A percentile compares a stretch with the other conserved stretches of the same genome.
These are phyloP conservation scores for Percopsis omiscomaycus DNA, from an alignment of 2,797 vertebrate genomes.

Conservation along the genomic window DNA sequence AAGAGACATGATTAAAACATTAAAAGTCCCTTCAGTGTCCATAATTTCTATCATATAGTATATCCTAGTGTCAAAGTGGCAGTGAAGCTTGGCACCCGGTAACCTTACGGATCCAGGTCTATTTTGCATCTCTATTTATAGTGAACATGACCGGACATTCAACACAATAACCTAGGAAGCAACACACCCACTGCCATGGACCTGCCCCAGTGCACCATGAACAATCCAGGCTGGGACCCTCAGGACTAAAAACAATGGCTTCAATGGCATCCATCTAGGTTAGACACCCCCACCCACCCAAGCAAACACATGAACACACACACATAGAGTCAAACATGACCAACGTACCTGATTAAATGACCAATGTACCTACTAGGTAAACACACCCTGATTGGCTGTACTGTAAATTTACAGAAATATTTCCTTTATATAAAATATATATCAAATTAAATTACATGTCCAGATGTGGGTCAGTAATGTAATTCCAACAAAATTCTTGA, in stretches of 20 bases:
- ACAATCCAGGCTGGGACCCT: conserved; percentile 42
- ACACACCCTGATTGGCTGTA: too few species aligned
- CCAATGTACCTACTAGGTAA: too few species aligned
- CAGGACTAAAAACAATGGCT: conserved; percentile 58
- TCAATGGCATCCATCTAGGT: conserved; percentile 8
- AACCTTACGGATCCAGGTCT: too few species aligned
- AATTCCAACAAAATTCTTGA: too few species aligned
- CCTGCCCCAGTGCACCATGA: conserved; percentile 39
- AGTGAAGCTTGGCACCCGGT: too few species aligned
- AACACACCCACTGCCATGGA: conserved; percentile 69
- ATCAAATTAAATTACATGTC: too few species aligned
- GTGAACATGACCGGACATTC: conserved; percentile 79
- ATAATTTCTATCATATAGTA: background rate
- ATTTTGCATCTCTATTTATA: conserved; percentile 80
- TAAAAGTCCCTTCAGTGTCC: background rate
- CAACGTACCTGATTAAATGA: too few species aligned
- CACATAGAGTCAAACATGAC: background rate
- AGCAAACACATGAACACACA: background rate
- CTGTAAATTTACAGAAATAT: too few species aligned
- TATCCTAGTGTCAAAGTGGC: too few species aligned
- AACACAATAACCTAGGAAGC: conserved; percentile 86
- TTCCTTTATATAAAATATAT: too few species aligned
- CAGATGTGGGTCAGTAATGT: too few species aligned
- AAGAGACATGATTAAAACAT: background rate
- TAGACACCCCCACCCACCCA: background rate